Evolutionary conservation across 1,140 invertebrate species (phyloP), one percentile per base, ranked within the genome.

Genomic region (Caenorhabditis tropicalis): DNA sequence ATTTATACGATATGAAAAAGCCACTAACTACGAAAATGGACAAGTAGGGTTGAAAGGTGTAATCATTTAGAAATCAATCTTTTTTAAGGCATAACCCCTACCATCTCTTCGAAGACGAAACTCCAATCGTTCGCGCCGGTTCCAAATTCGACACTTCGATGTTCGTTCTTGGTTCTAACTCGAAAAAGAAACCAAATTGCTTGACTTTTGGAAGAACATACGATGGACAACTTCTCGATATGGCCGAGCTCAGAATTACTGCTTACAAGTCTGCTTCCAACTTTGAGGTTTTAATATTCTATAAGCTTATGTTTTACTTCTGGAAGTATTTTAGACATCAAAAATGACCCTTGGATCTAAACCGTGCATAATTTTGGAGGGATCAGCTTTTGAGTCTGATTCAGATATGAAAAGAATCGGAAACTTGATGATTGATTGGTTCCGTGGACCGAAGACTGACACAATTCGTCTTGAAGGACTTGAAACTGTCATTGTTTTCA

Each of bases 181-280:
- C 91, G 16, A 99, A 99, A 92, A 99, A 99, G 91, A 93, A 96
- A 27, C 97, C 97, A 2, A 94, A 98, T 89, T 98, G 98, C 92
- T 91, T 99, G 58, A 92, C 98, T 43, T 91, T 98, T 84, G 96
- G 94, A 2, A 93, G 98, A 87, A 94, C 95, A 88, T 98, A 94
- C 92, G 95, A 99, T 92, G 93, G 95, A 89, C 94, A 95, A 65
- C 91, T 99, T 33, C 92, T 99, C 51, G 98, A 99, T 91, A 98
- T 99, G 96, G 94, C 97, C 88, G 98, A 99, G 93, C 93, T 99
- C 85, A 95, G 96, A 27, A 93, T 98, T 21, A 95, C 95, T 85
- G 94, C 95, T 58, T 98, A 94, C 90, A 94, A 94, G 92, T 92
- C 94, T 12, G 92, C 98, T 89, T 91, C 93, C 58, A 94, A 95